Evolutionary conservation across 2,113 vertebrate species (phyloP), one percentile per base, ranked within the genome.

Genomic region (cat (Felis catus)): DNA sequence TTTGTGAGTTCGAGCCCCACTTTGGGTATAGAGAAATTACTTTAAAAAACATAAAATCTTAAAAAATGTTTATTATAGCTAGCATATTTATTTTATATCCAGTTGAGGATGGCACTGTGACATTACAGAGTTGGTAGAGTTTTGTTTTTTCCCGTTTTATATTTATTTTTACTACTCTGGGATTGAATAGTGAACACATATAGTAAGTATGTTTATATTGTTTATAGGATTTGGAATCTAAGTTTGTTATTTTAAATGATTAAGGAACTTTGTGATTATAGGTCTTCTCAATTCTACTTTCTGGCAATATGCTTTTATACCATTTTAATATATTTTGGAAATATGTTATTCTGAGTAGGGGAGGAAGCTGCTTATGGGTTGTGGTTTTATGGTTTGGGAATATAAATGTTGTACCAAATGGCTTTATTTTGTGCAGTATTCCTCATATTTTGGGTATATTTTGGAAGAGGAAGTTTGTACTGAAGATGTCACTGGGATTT

Each of bases 221-320:
- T 93, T 85, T 88, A 39, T 55, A 84, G 71, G n/a, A 86, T 94
- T 68, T 85, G 29, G n/a, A 87, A 41, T 84, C 33, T 94, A 89
- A 82, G 23, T 81, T 78, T 96, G 41, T 95, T 94, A 51, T 93
- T 92, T 91, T 83, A 96, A 85, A 33, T 79, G n/a, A 93, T 39
- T 76, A 74, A 76, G 53, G 19, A 74, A 25, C 11, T 74, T 96
- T 87, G 61, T 94, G 41, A 36, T 80, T 91, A 7, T 91, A 21
- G 3, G 1, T 87, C 11, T 92, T 97, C 89, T 84, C 16, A 74
- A 33, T 83, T 80, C 8, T 79, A 81, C 55, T 85, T 91, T 66
- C 66, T 70, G 70, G 51, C 36, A 58, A 7, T 85, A 25, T 89
- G 33, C 53, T 91, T 84, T 96, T 94, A 76, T 96, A 53, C 6